Conservation (phyloP, 2,797 vertebrate genomes). For the Antrozous pallidus region DNA sequence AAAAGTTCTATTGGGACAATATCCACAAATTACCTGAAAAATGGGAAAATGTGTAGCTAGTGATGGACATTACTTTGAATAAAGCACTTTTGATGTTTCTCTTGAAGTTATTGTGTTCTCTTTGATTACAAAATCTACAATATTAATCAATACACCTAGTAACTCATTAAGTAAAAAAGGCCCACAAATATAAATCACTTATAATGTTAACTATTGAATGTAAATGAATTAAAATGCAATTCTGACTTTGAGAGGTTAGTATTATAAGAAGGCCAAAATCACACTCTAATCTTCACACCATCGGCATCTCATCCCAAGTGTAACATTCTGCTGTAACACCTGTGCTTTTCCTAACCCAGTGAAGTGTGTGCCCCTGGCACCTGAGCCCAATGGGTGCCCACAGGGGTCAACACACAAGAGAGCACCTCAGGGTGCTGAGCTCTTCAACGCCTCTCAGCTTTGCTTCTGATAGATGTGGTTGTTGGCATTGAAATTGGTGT, state of each 20-base stretch:
- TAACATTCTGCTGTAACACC: not conserved
- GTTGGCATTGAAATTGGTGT: not conserved
- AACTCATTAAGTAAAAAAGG: not conserved
- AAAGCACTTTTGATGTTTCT: too few relatives aligned
- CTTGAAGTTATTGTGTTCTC: too few relatives aligned
- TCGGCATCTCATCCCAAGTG: too few relatives aligned
- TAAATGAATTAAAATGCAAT: not conserved
- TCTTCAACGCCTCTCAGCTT: accelerated
- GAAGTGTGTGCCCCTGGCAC: not conserved
- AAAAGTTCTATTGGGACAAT: too few relatives aligned
- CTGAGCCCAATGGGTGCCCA: accelerated
- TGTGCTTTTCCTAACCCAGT: not conserved
- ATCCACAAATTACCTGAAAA: too few relatives aligned
- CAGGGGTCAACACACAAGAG: accelerated
- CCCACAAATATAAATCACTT: not conserved
- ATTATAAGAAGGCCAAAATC: not conserved
- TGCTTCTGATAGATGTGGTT: accelerated
- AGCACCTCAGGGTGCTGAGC: too few relatives aligned
- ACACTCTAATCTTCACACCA: not conserved
- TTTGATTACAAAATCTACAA: too few relatives aligned
- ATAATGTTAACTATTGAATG: not conserved
- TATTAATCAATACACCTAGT: too few relatives aligned
- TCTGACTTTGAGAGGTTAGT: not conserved
- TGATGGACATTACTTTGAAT: too few relatives aligned
- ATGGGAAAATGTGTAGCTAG: too few relatives aligned